These are phyloP conservation scores for Drosophila multiciliata DNA, from an alignment of 2,888 invertebrate species.

Conservation along the genomic window DNA sequence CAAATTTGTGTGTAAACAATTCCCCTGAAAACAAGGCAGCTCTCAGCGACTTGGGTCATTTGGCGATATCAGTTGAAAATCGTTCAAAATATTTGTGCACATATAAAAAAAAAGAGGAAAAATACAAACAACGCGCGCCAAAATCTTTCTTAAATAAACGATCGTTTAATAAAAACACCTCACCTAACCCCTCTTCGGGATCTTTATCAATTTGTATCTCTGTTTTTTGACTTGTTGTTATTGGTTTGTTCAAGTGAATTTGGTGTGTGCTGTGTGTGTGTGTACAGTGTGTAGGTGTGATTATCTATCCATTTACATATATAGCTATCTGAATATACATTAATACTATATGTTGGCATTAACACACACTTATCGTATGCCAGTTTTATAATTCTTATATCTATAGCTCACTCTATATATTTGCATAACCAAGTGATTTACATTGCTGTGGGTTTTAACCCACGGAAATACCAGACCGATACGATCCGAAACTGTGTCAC, in stretches of 20 bases:
- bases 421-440: conserved; percentile 76
- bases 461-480: conserved; percentile 52
- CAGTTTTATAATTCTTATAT: conserved; percentile 16
- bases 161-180: conserved; percentile 17
- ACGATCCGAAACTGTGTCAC: conserved; percentile 58
- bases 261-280: conserved; percentile 48
- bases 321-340: neutral
- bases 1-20: conserved; percentile 61
- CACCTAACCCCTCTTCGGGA: conserved; percentile 2
- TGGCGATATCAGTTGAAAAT: conserved; percentile 55
- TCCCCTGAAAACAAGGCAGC: conserved; percentile 49
- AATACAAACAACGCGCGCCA: conserved; percentile 55
- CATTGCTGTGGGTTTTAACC: conserved; percentile 48
- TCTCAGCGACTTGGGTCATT: conserved; percentile 35
- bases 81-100: neutral
- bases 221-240: conserved; percentile 36
- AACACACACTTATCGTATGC: conserved; percentile 34
- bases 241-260: conserved; percentile 75
- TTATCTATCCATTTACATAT: conserved; percentile 36
- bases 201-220: conserved; percentile 9
- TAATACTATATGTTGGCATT: conserved; percentile 24
- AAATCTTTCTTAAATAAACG: conserved; percentile 70
- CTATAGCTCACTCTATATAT: conserved; percentile 40
- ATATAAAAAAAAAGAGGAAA: conserved; percentile 23
- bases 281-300: conserved; percentile 65